phyloP scores from a whole-genome alignment of 2,797 vertebrate genomes.

The Diceros bicornis region DNA sequence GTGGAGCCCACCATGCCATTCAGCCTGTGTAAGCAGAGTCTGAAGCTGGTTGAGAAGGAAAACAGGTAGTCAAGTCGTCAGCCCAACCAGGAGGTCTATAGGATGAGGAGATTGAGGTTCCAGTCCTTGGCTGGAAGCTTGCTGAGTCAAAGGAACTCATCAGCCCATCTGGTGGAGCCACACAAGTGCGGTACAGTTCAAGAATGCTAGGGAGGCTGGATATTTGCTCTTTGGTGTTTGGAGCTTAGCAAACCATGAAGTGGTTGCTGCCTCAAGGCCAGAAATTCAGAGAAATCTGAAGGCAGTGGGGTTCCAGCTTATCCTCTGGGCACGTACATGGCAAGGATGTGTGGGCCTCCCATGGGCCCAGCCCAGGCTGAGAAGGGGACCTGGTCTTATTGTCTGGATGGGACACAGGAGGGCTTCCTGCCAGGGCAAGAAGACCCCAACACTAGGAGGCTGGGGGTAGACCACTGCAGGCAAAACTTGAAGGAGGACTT shows the following conservation, averaged over 20 bases:
- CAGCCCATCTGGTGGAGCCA: background rate
- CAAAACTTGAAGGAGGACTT: background rate
- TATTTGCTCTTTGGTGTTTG: background rate
- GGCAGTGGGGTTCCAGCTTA: background rate
- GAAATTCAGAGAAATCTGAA: background rate
- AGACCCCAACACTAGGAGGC: background rate
- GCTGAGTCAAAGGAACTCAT: background rate
- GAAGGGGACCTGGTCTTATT: background rate
- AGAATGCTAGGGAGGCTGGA: background rate
- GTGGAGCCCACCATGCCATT: background rate
- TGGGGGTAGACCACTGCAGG: background rate
- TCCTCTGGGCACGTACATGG: background rate
- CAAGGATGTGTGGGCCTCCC: background rate
- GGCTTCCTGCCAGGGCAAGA: background rate
- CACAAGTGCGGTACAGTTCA: background rate
- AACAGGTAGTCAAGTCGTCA: background rate
- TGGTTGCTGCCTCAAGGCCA: background rate
- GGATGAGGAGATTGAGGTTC: background rate
- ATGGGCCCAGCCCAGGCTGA: background rate
- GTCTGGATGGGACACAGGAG: background rate
- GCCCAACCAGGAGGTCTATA: background rate
- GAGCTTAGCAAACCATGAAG: background rate
- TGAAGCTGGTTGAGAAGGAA: background rate
- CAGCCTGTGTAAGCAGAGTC: background rate
- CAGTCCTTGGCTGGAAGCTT: background rate